A percentile compares a stretch with the other conserved stretches of the same genome.
Conservation (phyloP, 2,113 vertebrate genomes). For the Ochotona curzoniae region DNA sequence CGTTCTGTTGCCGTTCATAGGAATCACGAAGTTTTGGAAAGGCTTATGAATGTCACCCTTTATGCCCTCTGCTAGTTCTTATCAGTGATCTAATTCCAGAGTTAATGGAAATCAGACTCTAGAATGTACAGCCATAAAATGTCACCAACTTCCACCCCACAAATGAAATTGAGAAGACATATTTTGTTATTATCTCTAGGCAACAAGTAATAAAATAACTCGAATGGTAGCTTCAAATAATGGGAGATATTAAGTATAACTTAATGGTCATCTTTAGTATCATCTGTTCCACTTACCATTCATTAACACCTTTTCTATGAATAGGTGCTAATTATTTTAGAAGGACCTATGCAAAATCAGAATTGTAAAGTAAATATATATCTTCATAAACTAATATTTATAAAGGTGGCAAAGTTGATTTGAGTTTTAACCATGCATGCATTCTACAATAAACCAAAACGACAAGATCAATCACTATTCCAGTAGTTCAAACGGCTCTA, state of each 20-base stretch:
- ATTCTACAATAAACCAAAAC: neutral
- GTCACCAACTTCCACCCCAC: neutral
- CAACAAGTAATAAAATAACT: neutral
- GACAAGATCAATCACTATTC: neutral
- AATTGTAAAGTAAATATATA: neutral
- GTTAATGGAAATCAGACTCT: conserved; percentile 3
- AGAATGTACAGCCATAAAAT: neutral
- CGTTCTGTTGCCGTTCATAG: neutral
- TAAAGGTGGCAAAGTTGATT: neutral
- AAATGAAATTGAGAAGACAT: neutral
- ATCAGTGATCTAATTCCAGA: conserved; percentile 3
- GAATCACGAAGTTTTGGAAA: neutral
- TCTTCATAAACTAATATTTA: neutral
- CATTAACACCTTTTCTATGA: neutral
- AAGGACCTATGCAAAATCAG: neutral
- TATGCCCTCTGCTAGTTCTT: neutral
- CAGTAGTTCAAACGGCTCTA: neutral
- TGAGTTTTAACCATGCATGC: neutral
- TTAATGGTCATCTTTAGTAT: neutral
- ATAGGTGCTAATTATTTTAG: neutral
- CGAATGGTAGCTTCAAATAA: neutral
- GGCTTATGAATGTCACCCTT: neutral
- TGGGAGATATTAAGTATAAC: neutral
- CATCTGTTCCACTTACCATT: neutral
- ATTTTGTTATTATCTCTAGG: neutral